Percentiles rank a stretch among this genome's conserved stretches.
Evolutionary conservation across 2,113 vertebrate species (phyloP).

Genomic region (Ammodytes dubius): DNA sequence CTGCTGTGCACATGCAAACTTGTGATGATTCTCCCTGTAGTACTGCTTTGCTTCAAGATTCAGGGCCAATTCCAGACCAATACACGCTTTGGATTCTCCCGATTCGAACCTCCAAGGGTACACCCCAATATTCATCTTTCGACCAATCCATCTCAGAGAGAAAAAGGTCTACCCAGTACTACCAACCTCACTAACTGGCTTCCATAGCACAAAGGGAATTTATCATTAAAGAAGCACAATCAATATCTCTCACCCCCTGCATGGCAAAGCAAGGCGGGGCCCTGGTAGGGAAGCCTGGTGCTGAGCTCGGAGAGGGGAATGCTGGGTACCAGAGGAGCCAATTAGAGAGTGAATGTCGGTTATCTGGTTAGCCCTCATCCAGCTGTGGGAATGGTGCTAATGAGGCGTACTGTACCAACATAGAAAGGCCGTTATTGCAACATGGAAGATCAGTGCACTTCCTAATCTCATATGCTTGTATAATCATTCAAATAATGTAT

Average conservation of each 20-base stretch:
- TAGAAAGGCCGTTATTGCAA: slow-evolving; percentile 69
- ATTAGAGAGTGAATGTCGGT: slow-evolving; percentile 74
- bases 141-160: slow-evolving; percentile 49
- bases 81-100: slow-evolving; percentile 16
- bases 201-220: slow-evolving; percentile 82
- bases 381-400: slow-evolving; percentile 79
- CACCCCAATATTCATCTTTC: slow-evolving; percentile 28
- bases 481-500: slow-evolving; percentile 76
- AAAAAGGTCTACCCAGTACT: slow-evolving; percentile 51
- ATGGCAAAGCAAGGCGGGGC: slow-evolving; percentile 55
- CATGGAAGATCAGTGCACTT: slow-evolving; percentile 69
- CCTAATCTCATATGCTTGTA: slow-evolving; percentile 75
- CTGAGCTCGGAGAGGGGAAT: slow-evolving; percentile 57
- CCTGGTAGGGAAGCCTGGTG: slow-evolving; percentile 47
- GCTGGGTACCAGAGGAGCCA: slow-evolving; percentile 77
- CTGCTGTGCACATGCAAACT: slow-evolving; percentile 31
- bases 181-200: slow-evolving; percentile 66
- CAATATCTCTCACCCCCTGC: slow-evolving; percentile 74
- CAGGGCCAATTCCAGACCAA: slow-evolving; percentile 44
- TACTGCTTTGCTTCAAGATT: slow-evolving; percentile 21
- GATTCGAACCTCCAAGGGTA: slow-evolving; percentile 40
- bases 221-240: slow-evolving; percentile 81
- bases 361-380: slow-evolving; percentile 76
- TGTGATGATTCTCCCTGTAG: slow-evolving; percentile 30
- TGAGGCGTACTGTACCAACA: slow-evolving; percentile 74